Evolutionary conservation across 1,140 invertebrate genomes (phyloP).

Genomic region (Argopecten irradians): DNA sequence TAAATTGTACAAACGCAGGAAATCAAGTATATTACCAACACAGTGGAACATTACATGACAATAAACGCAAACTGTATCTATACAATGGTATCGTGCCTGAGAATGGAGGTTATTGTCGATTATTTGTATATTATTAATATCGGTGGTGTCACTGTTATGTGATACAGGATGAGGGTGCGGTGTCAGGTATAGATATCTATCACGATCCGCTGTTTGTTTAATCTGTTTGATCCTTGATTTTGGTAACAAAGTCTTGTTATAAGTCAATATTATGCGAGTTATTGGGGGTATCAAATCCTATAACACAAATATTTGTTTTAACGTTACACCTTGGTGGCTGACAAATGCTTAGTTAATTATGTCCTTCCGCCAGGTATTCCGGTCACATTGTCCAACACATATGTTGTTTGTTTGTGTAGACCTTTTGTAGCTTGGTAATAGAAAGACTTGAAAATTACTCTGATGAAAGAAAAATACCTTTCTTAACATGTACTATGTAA

Average conservation of each 20-base stretch:
- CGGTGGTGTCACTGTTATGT: neutral
- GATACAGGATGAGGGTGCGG: neutral
- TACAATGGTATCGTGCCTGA: neutral
- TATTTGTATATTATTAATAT: neutral
- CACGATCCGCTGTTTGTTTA: neutral
- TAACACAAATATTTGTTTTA: neutral
- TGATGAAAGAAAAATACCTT: too few species aligned
- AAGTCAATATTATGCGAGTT: neutral
- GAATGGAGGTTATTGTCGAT: neutral
- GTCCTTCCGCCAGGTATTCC: neutral
- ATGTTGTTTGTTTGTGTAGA: neutral
- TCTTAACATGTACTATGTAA: too few species aligned
- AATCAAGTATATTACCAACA: neutral
- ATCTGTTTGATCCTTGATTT: neutral
- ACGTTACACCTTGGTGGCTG: neutral
- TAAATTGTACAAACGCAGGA: neutral
- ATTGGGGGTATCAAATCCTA: constrained; percentile 6
- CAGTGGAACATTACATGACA: neutral
- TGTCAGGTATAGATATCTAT: neutral
- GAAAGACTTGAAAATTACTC: too few species aligned
- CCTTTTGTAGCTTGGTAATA: neutral
- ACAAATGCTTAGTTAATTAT: neutral
- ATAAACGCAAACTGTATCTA: neutral
- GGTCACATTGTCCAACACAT: neutral
- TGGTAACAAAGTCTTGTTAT: constrained; percentile 10